These are phyloP conservation scores for Macheiramphus alcinus DNA, from an alignment of 2,113 vertebrate species.

Conservation along the genomic window DNA sequence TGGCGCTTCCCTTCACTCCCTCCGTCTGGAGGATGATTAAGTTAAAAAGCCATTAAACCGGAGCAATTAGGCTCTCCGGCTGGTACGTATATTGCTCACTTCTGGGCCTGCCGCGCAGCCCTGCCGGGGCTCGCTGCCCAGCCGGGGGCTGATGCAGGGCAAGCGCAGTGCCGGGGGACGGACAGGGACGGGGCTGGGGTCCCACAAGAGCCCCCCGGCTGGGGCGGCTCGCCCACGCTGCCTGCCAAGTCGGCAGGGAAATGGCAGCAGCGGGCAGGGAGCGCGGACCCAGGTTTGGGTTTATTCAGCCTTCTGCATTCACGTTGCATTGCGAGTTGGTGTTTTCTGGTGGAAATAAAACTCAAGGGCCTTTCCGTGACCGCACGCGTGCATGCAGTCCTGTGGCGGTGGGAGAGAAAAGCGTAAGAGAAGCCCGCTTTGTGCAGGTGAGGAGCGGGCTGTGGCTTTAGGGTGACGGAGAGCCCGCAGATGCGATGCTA, in stretches of 20 bases:
- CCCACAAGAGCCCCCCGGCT: neutral
- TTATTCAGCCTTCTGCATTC: neutral
- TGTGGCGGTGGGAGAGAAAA: neutral
- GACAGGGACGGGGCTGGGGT: neutral
- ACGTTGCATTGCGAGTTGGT: no score
- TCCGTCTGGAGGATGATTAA: neutral
- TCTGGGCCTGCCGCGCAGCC: neutral
- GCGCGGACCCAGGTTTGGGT: neutral
- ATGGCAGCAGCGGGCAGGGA: neutral
- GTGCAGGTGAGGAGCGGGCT: neutral
- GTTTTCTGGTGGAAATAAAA: neutral
- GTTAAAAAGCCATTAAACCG: neutral
- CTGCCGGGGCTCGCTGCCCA: neutral
- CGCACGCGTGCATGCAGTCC: accelerated
- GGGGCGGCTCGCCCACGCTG: neutral
- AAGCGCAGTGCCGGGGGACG: accelerated
- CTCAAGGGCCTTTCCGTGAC: neutral
- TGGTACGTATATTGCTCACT: neutral
- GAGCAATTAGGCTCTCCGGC: neutral
- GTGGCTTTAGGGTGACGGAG: accelerated
- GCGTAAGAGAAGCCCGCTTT: neutral
- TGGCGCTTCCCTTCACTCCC: neutral
- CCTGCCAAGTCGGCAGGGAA: accelerated
- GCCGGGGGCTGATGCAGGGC: neutral
- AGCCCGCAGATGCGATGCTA: neutral